Evolutionary conservation across 2,113 vertebrate species (phyloP), one percentile per base, ranked within the genome.

Genomic region (Vireo altiloquus): DNA sequence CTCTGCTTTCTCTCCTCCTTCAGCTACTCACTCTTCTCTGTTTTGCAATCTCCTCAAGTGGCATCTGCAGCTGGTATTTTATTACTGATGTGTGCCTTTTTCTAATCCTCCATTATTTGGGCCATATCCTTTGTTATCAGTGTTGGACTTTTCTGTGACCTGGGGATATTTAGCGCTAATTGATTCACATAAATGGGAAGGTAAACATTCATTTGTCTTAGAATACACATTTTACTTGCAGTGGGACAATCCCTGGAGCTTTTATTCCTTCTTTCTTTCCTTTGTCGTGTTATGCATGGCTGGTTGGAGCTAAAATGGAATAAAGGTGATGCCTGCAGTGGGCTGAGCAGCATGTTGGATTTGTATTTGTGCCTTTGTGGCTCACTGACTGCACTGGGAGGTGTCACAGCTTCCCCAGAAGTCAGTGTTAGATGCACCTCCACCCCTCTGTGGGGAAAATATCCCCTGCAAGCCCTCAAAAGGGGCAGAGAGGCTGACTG

Each of bases 201-300:
- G 87, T 94, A 96, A 96, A 93, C 80, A 95, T 93, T 76, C 20
- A 56, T 96, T 96, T 92, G 60, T 94, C 87, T 88, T 61, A 56
- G 75, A 86, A 87, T 19, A 57, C 76, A 83, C 42, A 47, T 71
- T 78, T 83, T 71, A n/a, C 79, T 68, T 92, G 65, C 68, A 84
- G 49, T 0, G 0, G 80, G 57, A 64, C 76, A 75, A 31, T 90
- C 90, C 76, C 76, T 46, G 30, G 68, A 64, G 88, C 31, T 46
- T 83, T 92, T 50, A 3, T 78, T 47, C 59, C 23, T 64, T 21
- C 33, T 40, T 69, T 59, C 37, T 40, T 92, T 40, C 33, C 30
- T 84, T 72, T 27, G 42, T 71, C 61, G 33, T 52, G 52, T 82
- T 52, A 6, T 6, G 59, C 42, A 11, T 31, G 75, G 88, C 71